Conservation (phyloP, 2,797 vertebrate genomes). For the Pampus argenteus region DNA sequence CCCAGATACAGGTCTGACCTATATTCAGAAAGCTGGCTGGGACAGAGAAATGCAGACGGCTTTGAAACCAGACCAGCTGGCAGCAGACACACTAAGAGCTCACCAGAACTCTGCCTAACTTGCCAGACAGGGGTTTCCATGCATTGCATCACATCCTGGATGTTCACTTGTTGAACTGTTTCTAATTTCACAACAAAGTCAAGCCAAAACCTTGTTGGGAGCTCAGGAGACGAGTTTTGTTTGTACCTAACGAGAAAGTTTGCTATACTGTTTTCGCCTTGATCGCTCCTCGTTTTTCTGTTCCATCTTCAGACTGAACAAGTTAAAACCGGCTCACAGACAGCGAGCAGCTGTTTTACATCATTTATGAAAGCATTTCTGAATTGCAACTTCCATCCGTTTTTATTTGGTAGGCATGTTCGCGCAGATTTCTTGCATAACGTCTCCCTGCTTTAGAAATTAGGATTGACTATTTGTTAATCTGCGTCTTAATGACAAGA, state of each 20-base stretch:
- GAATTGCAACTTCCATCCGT: constrained; percentile 6
- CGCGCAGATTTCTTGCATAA: not conserved
- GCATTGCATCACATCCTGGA: constrained; percentile 76
- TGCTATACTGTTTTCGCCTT: constrained; percentile 15
- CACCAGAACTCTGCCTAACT: constrained; percentile 52
- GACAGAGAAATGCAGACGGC: constrained; percentile 52
- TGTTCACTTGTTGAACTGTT: constrained; percentile 52
- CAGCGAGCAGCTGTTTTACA: constrained; percentile 51
- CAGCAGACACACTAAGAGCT: constrained; percentile 46
- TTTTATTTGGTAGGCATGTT: too few species aligned
- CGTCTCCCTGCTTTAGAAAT: constrained; percentile 22
- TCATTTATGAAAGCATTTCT: constrained; percentile 38
- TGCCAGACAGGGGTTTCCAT: constrained; percentile 71
- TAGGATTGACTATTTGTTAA: constrained; percentile 4
- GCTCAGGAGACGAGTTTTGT: not conserved
- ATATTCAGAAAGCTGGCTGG: constrained; percentile 70
- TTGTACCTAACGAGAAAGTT: not conserved
- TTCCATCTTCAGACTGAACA: constrained; percentile 11
- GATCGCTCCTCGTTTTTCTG: constrained; percentile 26
- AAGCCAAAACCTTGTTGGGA: constrained; percentile 3
- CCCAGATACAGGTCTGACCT: constrained; percentile 79
- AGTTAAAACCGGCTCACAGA: constrained; percentile 71
- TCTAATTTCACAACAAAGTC: constrained; percentile 59
- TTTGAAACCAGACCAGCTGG: constrained; percentile 73
- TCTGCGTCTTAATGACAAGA: constrained; percentile 38